These are phyloP conservation scores for Lasioglossum lativentre DNA, from an alignment of 2,888 invertebrate genomes.

Conservation along the genomic window DNA sequence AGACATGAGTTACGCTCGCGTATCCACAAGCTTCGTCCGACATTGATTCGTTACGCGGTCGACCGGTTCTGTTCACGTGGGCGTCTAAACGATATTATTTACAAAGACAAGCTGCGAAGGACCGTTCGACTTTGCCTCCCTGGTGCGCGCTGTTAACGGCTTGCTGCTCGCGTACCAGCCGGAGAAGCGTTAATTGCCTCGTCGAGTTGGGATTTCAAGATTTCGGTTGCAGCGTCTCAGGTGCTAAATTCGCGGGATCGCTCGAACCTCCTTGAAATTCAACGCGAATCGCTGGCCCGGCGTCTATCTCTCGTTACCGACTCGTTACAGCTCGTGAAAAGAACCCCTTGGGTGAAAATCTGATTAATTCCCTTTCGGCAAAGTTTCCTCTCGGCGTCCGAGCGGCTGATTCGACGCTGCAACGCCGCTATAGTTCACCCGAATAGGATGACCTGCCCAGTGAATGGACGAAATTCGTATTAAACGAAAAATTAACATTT, in stretches of 20 bases:
- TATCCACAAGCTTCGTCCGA: conserved; percentile 35
- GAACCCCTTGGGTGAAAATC: not conserved
- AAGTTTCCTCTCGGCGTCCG: not conserved
- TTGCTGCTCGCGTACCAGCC: not conserved
- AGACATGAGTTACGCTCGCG: conserved; percentile 43
- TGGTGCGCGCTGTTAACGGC: not conserved
- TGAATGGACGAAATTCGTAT: not conserved
- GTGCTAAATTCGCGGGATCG: not conserved
- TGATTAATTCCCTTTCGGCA: not conserved
- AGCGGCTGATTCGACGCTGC: not conserved
- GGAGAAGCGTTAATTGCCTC: not conserved
- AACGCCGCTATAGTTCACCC: not conserved
- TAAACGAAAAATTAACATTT: not conserved
- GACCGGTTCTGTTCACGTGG: conserved; percentile 24
- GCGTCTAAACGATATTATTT: conserved; percentile 29
- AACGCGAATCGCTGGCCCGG: not conserved
- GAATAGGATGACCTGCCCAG: not conserved
- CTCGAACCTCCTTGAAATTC: not conserved
- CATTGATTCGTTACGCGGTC: conserved; percentile 51
- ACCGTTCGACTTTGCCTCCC: conserved; percentile 11
- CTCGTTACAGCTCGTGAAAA: not conserved
- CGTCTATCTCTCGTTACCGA: not conserved
- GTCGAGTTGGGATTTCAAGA: not conserved
- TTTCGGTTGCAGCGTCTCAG: not conserved
- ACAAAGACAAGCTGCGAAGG: not conserved